Evolutionary conservation across 2,888 invertebrate species (phyloP), one percentile per base, ranked within the genome.

Genomic region (Philereme transversata): DNA sequence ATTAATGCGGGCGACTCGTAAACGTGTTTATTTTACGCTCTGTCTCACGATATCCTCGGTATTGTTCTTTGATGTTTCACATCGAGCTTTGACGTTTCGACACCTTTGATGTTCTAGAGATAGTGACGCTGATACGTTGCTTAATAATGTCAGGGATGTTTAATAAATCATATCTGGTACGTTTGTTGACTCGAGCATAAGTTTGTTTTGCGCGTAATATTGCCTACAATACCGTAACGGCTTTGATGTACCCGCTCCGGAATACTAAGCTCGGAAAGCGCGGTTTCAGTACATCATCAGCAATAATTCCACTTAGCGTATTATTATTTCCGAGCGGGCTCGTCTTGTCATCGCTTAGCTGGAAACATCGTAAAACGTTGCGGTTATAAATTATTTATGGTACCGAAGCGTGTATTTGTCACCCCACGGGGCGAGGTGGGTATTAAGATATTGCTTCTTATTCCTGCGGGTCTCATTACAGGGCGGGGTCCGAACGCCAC

Each of bases 391-490:
- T 91, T 89, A 90, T 90, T 86, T 85, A 88, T 88, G 81, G 84
- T 89, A 88, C 83, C 81, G 81, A 82, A 83, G 84, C 87, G 81
- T 79, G 86, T 87, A 89, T 90, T 90, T 90, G 90, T 92, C 90
- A 90, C 86, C 82, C 78, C 22, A 22, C 77, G 78, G 82, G 82
- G 83, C 82, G 79, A 77, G 86, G 83, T 81, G 77, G 83, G 84
- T 91, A 90, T 90, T 90, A 92, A 87, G 91, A 90, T 90, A 91
- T 91, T 91, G 88, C 90, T 86, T 81, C 82, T 83, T 88, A 88
- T 86, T 88, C 92, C 90, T 83, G 72, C 71, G 90, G 88, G 91
- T 75, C 90, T 92, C 91, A 88, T 91, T 90, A 91, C 81, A 76
- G 78, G 82, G 81, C 83, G 76, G 82, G 78, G 81, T 79, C 79